Percentiles rank a stretch among this genome's conserved stretches.
These are phyloP conservation scores for Melierax canorus DNA, from an alignment of 2,113 vertebrate genomes.

Conservation along the genomic window DNA sequence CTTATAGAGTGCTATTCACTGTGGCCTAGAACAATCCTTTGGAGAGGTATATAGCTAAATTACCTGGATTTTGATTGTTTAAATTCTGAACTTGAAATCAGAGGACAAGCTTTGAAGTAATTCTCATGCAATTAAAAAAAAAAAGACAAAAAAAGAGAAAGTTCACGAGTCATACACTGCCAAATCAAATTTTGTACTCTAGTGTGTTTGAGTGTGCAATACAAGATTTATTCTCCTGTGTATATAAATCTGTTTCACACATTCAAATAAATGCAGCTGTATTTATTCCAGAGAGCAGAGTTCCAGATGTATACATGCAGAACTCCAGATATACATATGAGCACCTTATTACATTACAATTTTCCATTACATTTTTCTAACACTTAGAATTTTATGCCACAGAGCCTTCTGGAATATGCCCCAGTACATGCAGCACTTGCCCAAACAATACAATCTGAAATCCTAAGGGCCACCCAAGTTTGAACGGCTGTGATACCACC, in stretches of 20 bases:
- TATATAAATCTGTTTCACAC: slow-evolving; percentile 59
- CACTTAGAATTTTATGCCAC: slow-evolving; percentile 21
- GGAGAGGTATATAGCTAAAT: background rate
- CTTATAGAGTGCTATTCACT: background rate
- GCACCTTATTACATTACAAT: slow-evolving; percentile 50
- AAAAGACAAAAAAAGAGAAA: background rate
- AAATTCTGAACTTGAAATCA: background rate
- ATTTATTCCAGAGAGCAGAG: slow-evolving; percentile 49
- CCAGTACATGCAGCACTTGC: slow-evolving; percentile 11
- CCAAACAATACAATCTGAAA: slow-evolving; percentile 27
- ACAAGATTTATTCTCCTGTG: slow-evolving; percentile 1
- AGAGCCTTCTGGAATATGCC: slow-evolving; percentile 39
- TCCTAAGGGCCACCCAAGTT: slow-evolving; percentile 37
- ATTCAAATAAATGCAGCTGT: slow-evolving; percentile 66
- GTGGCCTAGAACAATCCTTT: background rate
- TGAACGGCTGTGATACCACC: background rate
- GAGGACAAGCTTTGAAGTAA: background rate
- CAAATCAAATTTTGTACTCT: background rate
- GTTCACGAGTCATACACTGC: background rate
- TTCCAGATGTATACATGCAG: slow-evolving; percentile 54
- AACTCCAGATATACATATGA: slow-evolving; percentile 8
- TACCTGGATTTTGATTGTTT: background rate
- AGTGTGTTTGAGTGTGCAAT: background rate
- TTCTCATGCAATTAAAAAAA: background rate
- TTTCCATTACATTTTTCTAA: slow-evolving; percentile 64